phyloP scores from a whole-genome alignment of 2,888 invertebrate genomes.

The Sabatieria punctata region DNA sequence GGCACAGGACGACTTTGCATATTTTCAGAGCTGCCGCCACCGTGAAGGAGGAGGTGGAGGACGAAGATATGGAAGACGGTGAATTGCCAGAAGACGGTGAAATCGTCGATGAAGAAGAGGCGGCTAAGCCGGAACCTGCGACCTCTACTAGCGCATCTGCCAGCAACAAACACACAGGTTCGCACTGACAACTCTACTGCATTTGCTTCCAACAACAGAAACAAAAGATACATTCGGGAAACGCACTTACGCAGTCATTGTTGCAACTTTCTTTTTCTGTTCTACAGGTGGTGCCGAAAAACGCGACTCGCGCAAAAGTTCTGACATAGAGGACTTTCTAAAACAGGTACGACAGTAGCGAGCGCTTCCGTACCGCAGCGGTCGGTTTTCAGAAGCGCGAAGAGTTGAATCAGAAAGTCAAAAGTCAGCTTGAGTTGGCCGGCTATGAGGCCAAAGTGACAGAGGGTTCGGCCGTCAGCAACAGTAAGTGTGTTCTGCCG shows the following conservation, averaged over 20 bases:
- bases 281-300: too few species aligned
- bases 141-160: not conserved
- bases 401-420: constrained; percentile 6
- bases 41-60: too few species aligned
- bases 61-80: constrained; percentile 24
- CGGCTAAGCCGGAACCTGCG: not conserved
- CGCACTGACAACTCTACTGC: too few species aligned
- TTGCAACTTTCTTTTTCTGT: too few species aligned
- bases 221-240: too few species aligned
- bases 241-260: too few species aligned
- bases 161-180: constrained; percentile 1
- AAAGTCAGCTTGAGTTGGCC: constrained; percentile 7
- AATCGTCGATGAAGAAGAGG: constrained; percentile 24
- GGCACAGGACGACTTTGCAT: too few species aligned
- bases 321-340: too few species aligned
- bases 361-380: not conserved
- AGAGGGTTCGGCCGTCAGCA: not conserved
- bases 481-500: not conserved
- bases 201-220: too few species aligned
- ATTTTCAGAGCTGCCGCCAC: too few species aligned
- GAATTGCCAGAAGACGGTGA: constrained; percentile 27
- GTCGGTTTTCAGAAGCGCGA: constrained; percentile 4
- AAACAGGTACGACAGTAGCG: too few species aligned
- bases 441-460: constrained; percentile 4
- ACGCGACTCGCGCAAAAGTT: too few species aligned